A percentile compares a stretch with the other conserved stretches of the same genome.
phyloP scores from a whole-genome alignment of 2,113 vertebrate genomes.

The Halichoeres trimaculatus region DNA sequence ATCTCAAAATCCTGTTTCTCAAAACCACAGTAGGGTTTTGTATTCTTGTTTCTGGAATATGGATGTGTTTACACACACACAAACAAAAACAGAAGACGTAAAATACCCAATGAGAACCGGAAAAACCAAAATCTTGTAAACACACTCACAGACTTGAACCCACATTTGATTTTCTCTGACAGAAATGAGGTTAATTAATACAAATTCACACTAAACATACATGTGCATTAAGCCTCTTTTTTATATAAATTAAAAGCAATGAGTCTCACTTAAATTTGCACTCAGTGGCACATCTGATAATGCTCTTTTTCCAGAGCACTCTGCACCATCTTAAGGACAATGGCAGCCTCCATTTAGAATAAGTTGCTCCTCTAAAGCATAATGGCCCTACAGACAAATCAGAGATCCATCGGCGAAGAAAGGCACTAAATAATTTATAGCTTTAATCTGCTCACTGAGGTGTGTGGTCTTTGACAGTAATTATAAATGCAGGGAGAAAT shows the following conservation, averaged over 20 bases:
- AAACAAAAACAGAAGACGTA: too few species aligned
- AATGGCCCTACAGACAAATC: conserved; percentile 95
- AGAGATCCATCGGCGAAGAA: conserved; percentile 93
- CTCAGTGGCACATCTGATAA: conserved; percentile 60
- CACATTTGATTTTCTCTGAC: conserved; percentile 19
- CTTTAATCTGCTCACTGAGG: conserved; percentile 99
- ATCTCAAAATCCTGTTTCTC: too few species aligned
- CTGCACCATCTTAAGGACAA: conserved; percentile 75
- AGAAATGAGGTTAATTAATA: not conserved
- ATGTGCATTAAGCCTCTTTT: conserved; percentile 1
- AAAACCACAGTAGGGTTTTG: too few species aligned
- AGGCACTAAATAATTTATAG: conserved; percentile 99
- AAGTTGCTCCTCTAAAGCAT: conserved; percentile 95
- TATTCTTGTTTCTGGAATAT: too few species aligned
- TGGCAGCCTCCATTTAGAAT: conserved; percentile 85
- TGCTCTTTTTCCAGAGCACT: conserved; percentile 35
- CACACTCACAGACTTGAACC: too few species aligned
- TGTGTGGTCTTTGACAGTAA: conserved; percentile 99
- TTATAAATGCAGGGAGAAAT: conserved; percentile 99
- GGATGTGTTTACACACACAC: too few species aligned
- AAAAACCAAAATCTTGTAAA: too few species aligned
- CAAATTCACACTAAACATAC: conserved; percentile 37
- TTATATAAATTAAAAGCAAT: not conserved
- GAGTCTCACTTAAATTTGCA: not conserved
- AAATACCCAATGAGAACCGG: too few species aligned